These are phyloP conservation scores for Isaurus tuberculatus DNA, from an alignment of 92 coral and sea anemone genomes.

Conservation along the genomic window DNA sequence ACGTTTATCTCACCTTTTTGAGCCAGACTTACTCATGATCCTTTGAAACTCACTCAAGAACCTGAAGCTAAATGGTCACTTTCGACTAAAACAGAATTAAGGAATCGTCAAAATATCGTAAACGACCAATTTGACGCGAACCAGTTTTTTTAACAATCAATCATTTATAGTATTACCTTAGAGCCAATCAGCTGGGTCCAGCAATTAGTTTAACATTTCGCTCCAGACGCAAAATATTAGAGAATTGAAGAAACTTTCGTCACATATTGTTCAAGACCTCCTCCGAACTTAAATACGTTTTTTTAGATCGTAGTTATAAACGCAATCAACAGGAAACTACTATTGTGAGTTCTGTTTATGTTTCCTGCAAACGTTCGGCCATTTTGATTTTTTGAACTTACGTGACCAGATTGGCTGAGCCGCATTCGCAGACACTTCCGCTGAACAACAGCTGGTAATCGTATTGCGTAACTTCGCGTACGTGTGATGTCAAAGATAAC, in stretches of 20 bases:
- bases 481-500: not conserved
- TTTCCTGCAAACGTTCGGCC: constrained; percentile 64
- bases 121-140: constrained; percentile 9
- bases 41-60: constrained; percentile 15
- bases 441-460: constrained; percentile 19
- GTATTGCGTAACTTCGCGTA: too few species aligned
- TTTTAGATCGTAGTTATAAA: not conserved
- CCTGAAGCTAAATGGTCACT: not conserved
- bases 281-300: not conserved
- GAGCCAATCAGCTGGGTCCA: not conserved
- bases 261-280: not conserved
- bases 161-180: not conserved
- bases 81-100: not conserved
- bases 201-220: not conserved
- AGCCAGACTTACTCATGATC: constrained; percentile 79
- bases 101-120: not conserved
- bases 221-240: not conserved
- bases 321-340: not conserved
- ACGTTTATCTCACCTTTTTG: constrained; percentile 70
- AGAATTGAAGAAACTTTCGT: not conserved
- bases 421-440: constrained; percentile 6
- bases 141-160: not conserved
- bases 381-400: constrained; percentile 70
- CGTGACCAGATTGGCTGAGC: constrained; percentile 73
- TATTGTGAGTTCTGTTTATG: constrained; percentile 32